phyloP scores from a whole-genome alignment of 2,888 invertebrate species.

The Brachyopa scutellaris region DNA sequence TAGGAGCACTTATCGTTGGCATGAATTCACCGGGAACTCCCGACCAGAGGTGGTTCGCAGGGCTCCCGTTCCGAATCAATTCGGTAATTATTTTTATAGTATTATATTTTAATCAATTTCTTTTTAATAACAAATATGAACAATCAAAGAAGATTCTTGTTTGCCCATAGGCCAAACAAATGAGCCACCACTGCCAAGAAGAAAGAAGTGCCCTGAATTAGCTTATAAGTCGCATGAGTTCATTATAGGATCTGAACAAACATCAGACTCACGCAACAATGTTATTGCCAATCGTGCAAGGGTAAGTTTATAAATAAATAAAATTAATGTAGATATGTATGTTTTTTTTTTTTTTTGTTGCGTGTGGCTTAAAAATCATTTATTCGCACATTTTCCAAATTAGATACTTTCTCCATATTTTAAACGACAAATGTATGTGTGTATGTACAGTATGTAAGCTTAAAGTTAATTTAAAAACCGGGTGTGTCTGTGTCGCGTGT shows the following conservation, averaged over 20 bases:
- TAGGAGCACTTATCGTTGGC: constrained; percentile 97
- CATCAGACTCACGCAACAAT: constrained; percentile 83
- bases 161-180: constrained; percentile 83
- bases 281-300: constrained; percentile 81
- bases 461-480: no score
- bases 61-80: constrained; percentile 84
- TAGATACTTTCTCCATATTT: no score
- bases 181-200: constrained; percentile 92
- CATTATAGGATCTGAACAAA: constrained; percentile 85
- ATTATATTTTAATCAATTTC: no score
- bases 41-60: constrained; percentile 88
- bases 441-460: no score
- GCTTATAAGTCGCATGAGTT: constrained; percentile 94
- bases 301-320: constrained; percentile 76
- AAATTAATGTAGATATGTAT: no score
- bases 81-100: constrained; percentile 74
- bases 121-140: constrained; percentile 35
- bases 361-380: neutral
- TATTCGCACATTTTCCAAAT: neutral
- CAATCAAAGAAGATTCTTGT: constrained; percentile 57
- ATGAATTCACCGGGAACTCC: constrained; percentile 92
- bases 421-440: no score
- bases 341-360: neutral
- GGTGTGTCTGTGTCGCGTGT: no score
- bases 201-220: constrained; percentile 94